Percentiles rank a stretch among this genome's conserved stretches.
These are phyloP conservation scores for Scrobipalpa atriplicella DNA, from an alignment of 2,888 invertebrate species.

Conservation along the genomic window DNA sequence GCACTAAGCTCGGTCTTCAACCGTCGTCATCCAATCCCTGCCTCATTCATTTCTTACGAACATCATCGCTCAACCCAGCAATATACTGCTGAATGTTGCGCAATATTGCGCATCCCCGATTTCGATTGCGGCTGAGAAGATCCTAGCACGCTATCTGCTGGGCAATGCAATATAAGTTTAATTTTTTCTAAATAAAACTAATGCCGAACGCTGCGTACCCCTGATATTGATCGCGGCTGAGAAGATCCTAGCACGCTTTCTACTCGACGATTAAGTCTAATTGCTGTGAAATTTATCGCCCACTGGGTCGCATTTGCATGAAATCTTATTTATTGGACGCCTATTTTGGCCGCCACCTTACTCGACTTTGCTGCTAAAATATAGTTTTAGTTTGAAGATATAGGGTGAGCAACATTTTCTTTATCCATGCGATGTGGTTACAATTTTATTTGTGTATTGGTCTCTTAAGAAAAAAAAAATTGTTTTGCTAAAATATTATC, in stretches of 20 bases:
- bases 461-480: too few relatives aligned
- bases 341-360: conserved; percentile 32
- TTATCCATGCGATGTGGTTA: neutral
- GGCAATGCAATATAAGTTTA: too few relatives aligned
- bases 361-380: conserved; percentile 9
- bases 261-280: conserved; percentile 75
- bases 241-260: conserved; percentile 69
- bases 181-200: neutral
- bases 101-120: conserved; percentile 44
- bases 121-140: neutral
- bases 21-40: too few relatives aligned
- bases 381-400: conserved; percentile 14
- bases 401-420: neutral
- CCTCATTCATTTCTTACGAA: too few relatives aligned
- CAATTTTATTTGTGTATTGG: too few relatives aligned
- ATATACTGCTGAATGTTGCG: neutral
- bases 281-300: conserved; percentile 74
- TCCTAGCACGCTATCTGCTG: conserved; percentile 58
- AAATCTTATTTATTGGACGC: conserved; percentile 44
- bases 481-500: too few relatives aligned
- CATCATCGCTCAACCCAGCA: too few relatives aligned
- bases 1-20: too few relatives aligned
- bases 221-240: conserved; percentile 65
- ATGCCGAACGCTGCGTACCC: conserved; percentile 49
- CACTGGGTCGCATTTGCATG: conserved; percentile 54